phyloP scores from a whole-genome alignment of 2,888 invertebrate genomes.

The Smittia aterrima region DNA sequence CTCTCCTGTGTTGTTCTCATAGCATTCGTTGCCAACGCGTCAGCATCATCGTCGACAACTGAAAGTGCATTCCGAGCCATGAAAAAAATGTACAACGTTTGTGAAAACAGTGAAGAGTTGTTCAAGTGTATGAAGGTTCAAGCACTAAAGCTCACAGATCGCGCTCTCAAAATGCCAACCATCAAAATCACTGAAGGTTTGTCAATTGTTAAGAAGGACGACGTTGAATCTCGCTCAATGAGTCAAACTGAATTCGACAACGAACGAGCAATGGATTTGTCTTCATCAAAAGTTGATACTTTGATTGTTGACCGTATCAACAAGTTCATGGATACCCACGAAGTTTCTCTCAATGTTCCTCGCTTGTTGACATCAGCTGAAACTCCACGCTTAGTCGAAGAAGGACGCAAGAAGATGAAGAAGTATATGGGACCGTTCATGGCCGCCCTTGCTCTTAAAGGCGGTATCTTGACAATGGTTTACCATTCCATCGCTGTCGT shows the following conservation, averaged over 20 bases:
- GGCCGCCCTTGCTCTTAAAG: conserved; percentile 68
- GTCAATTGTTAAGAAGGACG: conserved; percentile 57
- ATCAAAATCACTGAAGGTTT: conserved; percentile 65
- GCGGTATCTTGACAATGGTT: conserved; percentile 69
- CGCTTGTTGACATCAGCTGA: conserved; percentile 53
- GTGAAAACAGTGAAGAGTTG: conserved; percentile 63
- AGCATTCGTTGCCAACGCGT: conserved; percentile 41
- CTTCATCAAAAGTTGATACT: conserved; percentile 62
- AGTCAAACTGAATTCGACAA: conserved; percentile 56
- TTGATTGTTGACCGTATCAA: conserved; percentile 59
- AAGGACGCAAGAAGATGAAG: conserved; percentile 63
- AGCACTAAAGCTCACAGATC: conserved; percentile 63
- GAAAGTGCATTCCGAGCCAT: conserved; percentile 47
- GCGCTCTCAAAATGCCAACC: conserved; percentile 62
- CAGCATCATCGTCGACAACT: conserved; percentile 50
- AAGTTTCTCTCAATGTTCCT: conserved; percentile 58
- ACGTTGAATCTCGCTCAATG: conserved; percentile 47
- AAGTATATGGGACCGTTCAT: conserved; percentile 67
- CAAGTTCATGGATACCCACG: conserved; percentile 62
- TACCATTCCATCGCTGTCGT: conserved; percentile 73
- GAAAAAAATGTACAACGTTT: conserved; percentile 55
- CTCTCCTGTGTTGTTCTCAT: conserved; percentile 43
- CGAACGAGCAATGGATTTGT: conserved; percentile 61
- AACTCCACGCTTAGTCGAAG: conserved; percentile 50
- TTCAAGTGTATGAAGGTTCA: conserved; percentile 71